Evolutionary conservation across 2,888 invertebrate species (phyloP), one percentile per base, ranked within the genome.

Genomic region (Rotaria sp.): DNA sequence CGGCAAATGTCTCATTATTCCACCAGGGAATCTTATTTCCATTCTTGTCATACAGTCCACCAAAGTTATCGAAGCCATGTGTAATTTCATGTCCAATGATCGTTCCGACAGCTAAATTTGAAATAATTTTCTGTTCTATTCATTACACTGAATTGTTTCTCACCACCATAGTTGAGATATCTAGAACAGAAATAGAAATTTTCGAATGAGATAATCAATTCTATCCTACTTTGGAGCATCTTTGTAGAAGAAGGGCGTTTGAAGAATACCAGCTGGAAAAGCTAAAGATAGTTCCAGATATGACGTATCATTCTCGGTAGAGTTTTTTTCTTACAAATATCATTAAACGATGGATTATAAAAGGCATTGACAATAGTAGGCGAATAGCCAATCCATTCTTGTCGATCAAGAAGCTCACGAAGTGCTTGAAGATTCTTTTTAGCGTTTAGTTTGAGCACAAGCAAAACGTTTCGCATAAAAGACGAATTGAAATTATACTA

Each of bases 31-130:
- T 18, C 10, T 4, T 67, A n/a, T 67, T 30, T 0, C 99, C 99
- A 89, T 94, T 93, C 92, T 94, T 94, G 90, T 99, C 98, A 91
- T 96, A 99, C 91, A 97, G 96, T 38, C 97, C 92, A 0, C 98
- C 86, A 41, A 45, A 50, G 55, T 84, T 84, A 41, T 84, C 86
- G 80, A 86, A 86, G 24, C 86, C 67, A 67, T 67, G 67, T 67
- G 67, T 30, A 67, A 67, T 35, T 67, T 67, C 67, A 67, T 67
- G 67, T 13, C 86, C 86, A 48, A 86, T 86, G 15, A 86, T 59
- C 13, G 55, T 55, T 11, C 86, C 86, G 21, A 86, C 84, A 38
- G 84, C 86, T 80, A 85, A 75, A 84, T 26, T 75, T 8, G 13
- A 41, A 18, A 26, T 21, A 1, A 67, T 35, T 55, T 35, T 15